Percentiles rank a stretch among this genome's conserved stretches.
Evolutionary conservation across 2,113 vertebrate species (phyloP).

Genomic region (Dicrurus megarhynchus): DNA sequence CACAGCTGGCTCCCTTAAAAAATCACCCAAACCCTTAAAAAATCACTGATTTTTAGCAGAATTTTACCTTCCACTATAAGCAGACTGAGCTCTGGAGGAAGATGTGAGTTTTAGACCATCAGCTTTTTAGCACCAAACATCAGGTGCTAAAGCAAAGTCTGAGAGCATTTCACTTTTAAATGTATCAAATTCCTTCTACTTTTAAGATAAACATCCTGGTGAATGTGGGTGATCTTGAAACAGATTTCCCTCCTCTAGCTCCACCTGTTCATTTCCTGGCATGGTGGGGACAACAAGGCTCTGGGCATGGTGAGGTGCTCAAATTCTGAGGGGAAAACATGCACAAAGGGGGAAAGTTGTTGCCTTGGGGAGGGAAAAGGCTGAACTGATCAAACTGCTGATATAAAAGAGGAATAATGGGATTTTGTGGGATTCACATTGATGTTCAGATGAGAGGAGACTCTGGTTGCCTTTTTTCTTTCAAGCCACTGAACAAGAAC

Average conservation of each 20-base stretch:
- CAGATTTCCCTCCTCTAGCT: background rate
- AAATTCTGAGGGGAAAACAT: background rate
- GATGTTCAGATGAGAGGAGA: constrained; percentile 78
- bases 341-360: constrained; percentile 59
- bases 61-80: background rate
- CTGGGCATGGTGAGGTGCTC: background rate
- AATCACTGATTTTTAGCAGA: background rate
- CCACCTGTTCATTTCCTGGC: background rate
- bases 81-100: background rate
- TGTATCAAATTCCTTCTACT: background rate
- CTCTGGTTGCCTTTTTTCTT: constrained; percentile 71
- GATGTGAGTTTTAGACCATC: background rate
- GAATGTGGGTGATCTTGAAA: background rate
- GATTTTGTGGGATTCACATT: constrained; percentile 82
- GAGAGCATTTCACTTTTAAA: background rate
- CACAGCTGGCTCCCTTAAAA: background rate
- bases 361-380: constrained; percentile 74
- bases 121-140: background rate
- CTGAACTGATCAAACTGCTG: constrained; percentile 72
- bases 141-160: background rate
- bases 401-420: constrained; percentile 80
- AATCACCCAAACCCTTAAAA: background rate
- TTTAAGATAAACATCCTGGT: background rate
- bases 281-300: background rate
- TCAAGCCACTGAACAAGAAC: constrained; percentile 75